Evolutionary conservation across 2,888 invertebrate species (phyloP), one percentile per base, ranked within the genome.

Genomic region (Diachrysia chrysitis): DNA sequence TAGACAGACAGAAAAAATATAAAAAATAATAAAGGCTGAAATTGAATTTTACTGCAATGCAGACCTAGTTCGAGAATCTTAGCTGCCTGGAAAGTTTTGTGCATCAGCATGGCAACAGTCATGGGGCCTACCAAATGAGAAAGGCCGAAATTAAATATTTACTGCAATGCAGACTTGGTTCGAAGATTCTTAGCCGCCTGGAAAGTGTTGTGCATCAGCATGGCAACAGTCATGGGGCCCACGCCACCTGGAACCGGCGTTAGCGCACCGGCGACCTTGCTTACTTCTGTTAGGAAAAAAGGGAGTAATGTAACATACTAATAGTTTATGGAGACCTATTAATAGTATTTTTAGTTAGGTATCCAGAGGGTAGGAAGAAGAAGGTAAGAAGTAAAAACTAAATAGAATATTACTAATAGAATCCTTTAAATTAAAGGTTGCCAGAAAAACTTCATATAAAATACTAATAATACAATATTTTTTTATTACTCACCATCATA

Each of bases 81-180:
- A 0, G 98, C 97, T 0, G 98, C 98, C 83, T 96, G 94, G 69
- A 98, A 96, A 0, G 98, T 98, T 88, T 99, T 99, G 80, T 96
- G 96, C 98, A 99, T 98, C 42, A 99, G 91, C 98, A 98, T 98
- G 0, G 98, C 98, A 0, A 99, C 98, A 0, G 99, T 99, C 97
- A 99, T 98, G 0, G 99, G 99, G 0, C 99, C 99, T 5, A 98
- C 99, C n/a, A 10, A 14, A 10, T 17, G 7, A 17, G 19, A 48
- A 12, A 16, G n/a, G 48, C 12, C 21, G 48, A 0, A 55, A 46
- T 35, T n/a, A 42, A 42, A 42, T 42, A 75, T 69, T 87, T 77
- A 88, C 69, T 85, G 86, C 65, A 83, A 61, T 14, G 70, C 73
- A 0, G 81, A 59, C 29, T 81, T 86, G 62, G 86, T 78, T 35